A percentile compares a stretch with the other conserved stretches of the same genome.
Conservation (phyloP, 2,113 vertebrate genomes). For the Clupea harengus region DNA sequence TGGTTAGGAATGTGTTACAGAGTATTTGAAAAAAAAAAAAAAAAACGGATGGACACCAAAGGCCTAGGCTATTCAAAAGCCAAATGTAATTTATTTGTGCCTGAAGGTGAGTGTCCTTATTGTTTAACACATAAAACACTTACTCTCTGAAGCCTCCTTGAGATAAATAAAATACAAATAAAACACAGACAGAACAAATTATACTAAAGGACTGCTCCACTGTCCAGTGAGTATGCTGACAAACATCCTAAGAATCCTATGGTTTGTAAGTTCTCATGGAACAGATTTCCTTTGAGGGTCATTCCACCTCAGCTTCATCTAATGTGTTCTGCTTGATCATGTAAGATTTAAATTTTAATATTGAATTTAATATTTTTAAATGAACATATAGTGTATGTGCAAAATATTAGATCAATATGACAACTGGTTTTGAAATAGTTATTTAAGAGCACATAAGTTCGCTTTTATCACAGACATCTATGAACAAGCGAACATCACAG, state of each 20-base stretch:
- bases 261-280: neutral
- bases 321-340: neutral
- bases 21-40: slow-evolving; percentile 20
- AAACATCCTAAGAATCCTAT: no score
- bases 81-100: neutral
- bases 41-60: neutral
- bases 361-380: no score
- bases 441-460: no score
- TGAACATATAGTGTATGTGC: no score
- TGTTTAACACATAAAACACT: neutral
- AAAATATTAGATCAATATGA: no score
- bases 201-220: no score
- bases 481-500: no score
- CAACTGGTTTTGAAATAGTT: no score
- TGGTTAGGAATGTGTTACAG: slow-evolving; percentile 47
- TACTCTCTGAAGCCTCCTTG: neutral
- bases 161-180: neutral
- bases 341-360: neutral
- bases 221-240: no score
- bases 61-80: neutral
- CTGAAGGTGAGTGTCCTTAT: neutral
- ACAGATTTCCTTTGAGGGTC: neutral
- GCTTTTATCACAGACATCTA: no score
- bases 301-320: neutral
- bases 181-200: neutral